These are phyloP conservation scores for Eospalax fontanierii DNA, from an alignment of 2,797 vertebrate genomes.

Conservation along the genomic window DNA sequence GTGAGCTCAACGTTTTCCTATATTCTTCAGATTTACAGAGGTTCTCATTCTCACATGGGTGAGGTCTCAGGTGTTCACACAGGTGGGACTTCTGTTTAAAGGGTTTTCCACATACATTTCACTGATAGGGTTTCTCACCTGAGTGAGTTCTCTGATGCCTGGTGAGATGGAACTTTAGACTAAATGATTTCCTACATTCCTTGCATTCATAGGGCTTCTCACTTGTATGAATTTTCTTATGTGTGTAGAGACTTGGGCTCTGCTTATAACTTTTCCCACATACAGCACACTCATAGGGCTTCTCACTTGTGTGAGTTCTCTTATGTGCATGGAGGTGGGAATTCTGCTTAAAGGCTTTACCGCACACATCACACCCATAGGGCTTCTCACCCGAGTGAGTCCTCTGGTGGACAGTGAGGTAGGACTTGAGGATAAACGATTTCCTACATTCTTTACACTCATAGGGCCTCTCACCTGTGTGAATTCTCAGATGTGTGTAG, in stretches of 20 bases:
- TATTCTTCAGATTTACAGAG: background rate
- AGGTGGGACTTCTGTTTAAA: background rate
- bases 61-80: background rate
- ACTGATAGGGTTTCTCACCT: background rate
- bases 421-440: constrained; percentile 5
- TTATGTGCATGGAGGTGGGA: constrained; percentile 40
- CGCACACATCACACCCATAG: constrained; percentile 22
- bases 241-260: constrained; percentile 76
- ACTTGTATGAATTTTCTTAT: constrained; percentile 76
- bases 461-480: constrained; percentile 27
- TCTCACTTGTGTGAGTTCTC: constrained; percentile 74
- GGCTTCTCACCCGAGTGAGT: constrained; percentile 22
- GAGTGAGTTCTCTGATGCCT: constrained; percentile 53
- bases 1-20: background rate
- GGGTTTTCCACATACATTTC: background rate
- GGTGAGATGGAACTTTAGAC: constrained; percentile 61
- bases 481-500: constrained; percentile 3
- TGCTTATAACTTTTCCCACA: constrained; percentile 78
- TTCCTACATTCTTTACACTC: constrained; percentile 47
- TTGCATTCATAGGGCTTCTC: constrained; percentile 46
- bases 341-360: constrained; percentile 29
- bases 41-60: background rate
- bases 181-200: constrained; percentile 59
- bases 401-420: constrained; percentile 42
- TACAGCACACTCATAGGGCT: constrained; percentile 72